Percentiles rank a stretch among this genome's conserved stretches.
Conservation (phyloP, 2,888 invertebrate genomes). For the Tipula vernalis region DNA sequence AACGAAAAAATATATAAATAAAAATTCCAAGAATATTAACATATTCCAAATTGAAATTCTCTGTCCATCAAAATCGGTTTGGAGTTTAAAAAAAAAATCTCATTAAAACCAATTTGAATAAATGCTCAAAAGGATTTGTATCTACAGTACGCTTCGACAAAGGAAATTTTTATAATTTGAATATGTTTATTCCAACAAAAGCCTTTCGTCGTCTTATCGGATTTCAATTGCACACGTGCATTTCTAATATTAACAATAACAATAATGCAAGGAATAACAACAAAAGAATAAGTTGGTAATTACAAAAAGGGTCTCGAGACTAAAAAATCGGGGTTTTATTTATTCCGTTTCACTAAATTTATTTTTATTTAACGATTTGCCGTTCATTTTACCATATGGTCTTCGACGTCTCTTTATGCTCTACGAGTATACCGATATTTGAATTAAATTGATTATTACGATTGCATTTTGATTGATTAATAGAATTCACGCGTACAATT, state of each 20-base stretch:
- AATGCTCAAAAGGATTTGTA: not conserved
- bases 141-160: not conserved
- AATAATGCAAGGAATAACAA: not conserved
- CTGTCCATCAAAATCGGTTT: not conserved
- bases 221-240: conserved; percentile 10
- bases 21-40: not conserved
- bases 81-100: not conserved
- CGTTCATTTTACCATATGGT: not conserved
- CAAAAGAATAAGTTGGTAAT: conserved; percentile 6
- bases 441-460: not conserved
- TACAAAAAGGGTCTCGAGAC: not conserved
- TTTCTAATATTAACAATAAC: not conserved
- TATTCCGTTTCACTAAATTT: not conserved
- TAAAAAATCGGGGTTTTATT: not conserved
- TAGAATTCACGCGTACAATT: not conserved
- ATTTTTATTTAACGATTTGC: not conserved
- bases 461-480: not conserved
- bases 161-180: not conserved
- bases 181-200: not conserved
- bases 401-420: not conserved
- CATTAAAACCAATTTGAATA: not conserved
- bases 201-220: not conserved
- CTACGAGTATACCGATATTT: not conserved
- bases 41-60: conserved; percentile 4
- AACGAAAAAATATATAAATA: not conserved